These are phyloP conservation scores for Phania funesta DNA, from an alignment of 2,888 invertebrate species.

Conservation along the genomic window DNA sequence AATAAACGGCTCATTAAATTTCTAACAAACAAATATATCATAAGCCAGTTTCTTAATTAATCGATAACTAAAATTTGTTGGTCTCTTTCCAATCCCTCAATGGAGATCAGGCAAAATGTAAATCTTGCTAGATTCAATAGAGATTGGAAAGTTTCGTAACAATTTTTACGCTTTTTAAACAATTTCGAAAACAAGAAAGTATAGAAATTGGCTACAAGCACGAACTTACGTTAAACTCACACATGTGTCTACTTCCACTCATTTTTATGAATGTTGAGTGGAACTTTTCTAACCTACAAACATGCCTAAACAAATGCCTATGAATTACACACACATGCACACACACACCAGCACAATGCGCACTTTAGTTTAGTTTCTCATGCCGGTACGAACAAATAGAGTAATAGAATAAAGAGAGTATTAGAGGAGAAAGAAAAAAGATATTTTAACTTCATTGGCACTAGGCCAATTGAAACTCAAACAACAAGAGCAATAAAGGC, in stretches of 20 bases:
- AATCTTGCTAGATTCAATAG: not conserved
- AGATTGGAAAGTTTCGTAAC: slow-evolving; percentile 1
- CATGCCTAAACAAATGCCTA: slow-evolving; percentile 29
- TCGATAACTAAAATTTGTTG: too few relatives aligned
- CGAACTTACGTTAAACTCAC: slow-evolving; percentile 18
- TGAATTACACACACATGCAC: slow-evolving; percentile 3
- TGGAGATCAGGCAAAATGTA: not conserved
- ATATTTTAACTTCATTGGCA: slow-evolving; percentile 59
- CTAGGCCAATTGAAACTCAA: slow-evolving; percentile 55
- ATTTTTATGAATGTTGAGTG: not conserved
- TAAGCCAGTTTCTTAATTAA: too few relatives aligned
- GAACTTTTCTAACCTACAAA: not conserved
- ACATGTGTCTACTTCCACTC: not conserved
- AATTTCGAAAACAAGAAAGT: slow-evolving; percentile 17
- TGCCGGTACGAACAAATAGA: slow-evolving; percentile 21
- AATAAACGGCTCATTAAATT: too few relatives aligned
- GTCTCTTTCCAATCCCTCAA: not conserved
- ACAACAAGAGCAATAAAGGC: slow-evolving; percentile 50
- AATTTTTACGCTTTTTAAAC: slow-evolving; percentile 57
- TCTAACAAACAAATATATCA: too few relatives aligned
- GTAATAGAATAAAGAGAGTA: slow-evolving; percentile 6
- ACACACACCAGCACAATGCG: too few relatives aligned
- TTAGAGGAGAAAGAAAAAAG: not conserved
- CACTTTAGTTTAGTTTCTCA: not conserved
- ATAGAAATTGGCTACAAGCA: not conserved